Evolutionary conservation across 2,797 vertebrate genomes (phyloP).

Genomic region (Sarcoramphus papa): DNA sequence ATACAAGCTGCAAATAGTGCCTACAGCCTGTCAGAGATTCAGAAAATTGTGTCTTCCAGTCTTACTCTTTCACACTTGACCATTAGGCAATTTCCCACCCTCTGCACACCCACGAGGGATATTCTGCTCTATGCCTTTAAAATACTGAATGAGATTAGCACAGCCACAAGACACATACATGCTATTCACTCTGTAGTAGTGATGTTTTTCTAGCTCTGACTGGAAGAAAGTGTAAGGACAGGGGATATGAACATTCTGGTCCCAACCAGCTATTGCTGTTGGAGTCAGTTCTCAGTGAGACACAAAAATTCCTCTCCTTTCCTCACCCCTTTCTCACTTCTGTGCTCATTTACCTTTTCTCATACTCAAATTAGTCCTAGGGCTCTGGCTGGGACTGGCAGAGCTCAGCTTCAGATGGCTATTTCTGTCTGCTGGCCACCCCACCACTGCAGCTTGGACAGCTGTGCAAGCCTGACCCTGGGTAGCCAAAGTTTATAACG

Average conservation of each 20-base stretch:
- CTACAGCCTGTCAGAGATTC: neutral
- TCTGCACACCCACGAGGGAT: neutral
- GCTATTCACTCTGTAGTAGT: neutral
- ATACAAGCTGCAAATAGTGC: neutral
- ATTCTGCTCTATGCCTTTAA: neutral
- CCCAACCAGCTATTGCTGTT: neutral
- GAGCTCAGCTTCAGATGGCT: neutral
- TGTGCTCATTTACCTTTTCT: neutral
- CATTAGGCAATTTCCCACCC: neutral
- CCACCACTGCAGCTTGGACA: neutral
- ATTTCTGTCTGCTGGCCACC: neutral
- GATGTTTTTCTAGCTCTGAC: neutral
- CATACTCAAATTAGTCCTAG: neutral
- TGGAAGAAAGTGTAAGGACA: neutral
- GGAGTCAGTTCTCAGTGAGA: neutral
- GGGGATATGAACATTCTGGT: neutral
- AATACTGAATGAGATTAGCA: neutral
- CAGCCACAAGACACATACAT: neutral
- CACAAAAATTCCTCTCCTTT: neutral
- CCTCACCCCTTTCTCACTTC: neutral
- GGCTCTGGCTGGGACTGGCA: neutral
- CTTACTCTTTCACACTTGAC: neutral
- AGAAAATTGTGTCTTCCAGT: neutral
- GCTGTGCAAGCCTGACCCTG: neutral
- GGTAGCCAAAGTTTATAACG: neutral